phyloP scores from a whole-genome alignment of 2,888 invertebrate species.

The Eupithecia abbreviata region DNA sequence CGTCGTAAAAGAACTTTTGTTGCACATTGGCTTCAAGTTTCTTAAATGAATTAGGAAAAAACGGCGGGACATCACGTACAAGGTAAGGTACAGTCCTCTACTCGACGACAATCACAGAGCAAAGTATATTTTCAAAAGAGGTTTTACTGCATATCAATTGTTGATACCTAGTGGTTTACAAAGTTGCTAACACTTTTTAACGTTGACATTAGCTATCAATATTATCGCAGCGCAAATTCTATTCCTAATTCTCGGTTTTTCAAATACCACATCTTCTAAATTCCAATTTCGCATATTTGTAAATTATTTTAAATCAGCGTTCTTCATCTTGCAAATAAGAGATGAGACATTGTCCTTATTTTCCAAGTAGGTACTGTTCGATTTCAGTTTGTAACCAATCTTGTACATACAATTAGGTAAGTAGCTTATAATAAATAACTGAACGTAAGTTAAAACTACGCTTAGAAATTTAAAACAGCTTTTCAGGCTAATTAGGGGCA shows the following conservation, averaged over 20 bases:
- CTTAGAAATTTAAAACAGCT: constrained; percentile 3
- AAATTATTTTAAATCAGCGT: neutral
- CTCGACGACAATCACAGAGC: neutral
- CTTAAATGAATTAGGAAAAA: constrained; percentile 44
- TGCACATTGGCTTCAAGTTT: constrained; percentile 41
- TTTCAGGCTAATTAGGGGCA: constrained; percentile 4
- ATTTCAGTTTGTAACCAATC: neutral
- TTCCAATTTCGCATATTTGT: no score
- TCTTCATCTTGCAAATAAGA: neutral
- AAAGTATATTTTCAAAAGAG: neutral
- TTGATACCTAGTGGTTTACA: no score
- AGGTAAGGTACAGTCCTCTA: neutral
- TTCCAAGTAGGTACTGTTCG: neutral
- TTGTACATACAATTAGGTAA: neutral
- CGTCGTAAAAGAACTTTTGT: constrained; percentile 29
- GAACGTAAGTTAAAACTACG: neutral
- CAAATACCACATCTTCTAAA: no score
- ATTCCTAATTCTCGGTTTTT: no score
- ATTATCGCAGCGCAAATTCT: neutral
- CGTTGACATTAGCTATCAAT: no score
- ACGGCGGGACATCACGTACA: constrained; percentile 3
- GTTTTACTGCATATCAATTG: neutral
- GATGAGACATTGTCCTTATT: neutral
- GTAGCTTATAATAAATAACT: neutral
- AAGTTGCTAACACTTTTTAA: no score